A percentile compares a stretch with the other conserved stretches of the same genome.
Conservation (phyloP, 2,888 invertebrate species). For the Phlogophora meticulosa region DNA sequence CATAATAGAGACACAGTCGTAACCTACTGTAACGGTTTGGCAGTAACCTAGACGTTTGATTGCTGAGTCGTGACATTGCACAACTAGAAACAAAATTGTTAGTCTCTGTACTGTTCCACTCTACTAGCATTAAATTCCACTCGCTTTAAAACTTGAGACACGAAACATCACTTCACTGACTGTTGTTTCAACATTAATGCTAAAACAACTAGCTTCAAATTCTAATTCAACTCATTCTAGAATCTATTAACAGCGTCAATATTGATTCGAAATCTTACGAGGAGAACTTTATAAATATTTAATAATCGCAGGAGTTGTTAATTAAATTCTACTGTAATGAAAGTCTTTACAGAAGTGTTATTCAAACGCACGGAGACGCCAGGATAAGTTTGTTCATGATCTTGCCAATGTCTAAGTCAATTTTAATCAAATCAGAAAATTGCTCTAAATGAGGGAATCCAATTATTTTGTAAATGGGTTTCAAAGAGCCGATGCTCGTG, state of each 20-base stretch:
- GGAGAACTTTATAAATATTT: slow-evolving; percentile 58
- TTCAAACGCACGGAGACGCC: slow-evolving; percentile 63
- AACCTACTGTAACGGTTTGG: slow-evolving; percentile 31
- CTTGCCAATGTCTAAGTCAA: slow-evolving; percentile 70
- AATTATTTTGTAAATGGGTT: slow-evolving; percentile 80
- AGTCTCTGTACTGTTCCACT: slow-evolving; percentile 9
- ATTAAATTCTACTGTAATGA: slow-evolving; percentile 64
- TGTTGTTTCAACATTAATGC: slow-evolving; percentile 14
- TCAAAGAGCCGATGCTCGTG: slow-evolving; percentile 69
- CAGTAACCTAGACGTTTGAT: slow-evolving; percentile 44
- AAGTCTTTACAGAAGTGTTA: slow-evolving; percentile 65
- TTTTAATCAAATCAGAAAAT: slow-evolving; percentile 76
- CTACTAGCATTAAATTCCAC: slow-evolving; percentile 4
- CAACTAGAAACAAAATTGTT: slow-evolving; percentile 43
- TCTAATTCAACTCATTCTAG: slow-evolving; percentile 33
- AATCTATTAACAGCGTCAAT: slow-evolving; percentile 47
- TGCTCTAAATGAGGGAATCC: slow-evolving; percentile 75
- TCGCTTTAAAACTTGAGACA: slow-evolving; percentile 31
- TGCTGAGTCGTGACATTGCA: slow-evolving; percentile 48
- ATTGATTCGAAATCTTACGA: slow-evolving; percentile 47
- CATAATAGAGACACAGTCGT: slow-evolving; percentile 41
- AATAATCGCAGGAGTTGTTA: slow-evolving; percentile 57
- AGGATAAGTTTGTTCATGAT: slow-evolving; percentile 68
- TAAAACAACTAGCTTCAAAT: slow-evolving; percentile 39
- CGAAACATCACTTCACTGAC: slow-evolving; percentile 26